Base-by-base conservation (phyloP, 2,113 vertebrate genomes). In the Cyphomyrus plagiostoma region DNA sequence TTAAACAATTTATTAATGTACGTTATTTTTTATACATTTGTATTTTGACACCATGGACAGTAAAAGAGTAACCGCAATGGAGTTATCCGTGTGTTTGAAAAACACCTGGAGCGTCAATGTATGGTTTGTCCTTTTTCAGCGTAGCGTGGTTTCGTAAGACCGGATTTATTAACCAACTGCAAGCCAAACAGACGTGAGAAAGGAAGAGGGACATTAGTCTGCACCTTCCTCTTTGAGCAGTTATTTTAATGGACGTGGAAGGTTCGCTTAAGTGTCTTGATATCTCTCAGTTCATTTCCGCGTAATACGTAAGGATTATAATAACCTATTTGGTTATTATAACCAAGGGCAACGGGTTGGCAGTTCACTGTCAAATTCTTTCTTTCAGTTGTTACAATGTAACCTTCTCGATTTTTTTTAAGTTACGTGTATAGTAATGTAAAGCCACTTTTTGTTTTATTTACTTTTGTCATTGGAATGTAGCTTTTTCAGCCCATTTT, bases 101-200 rank as follows among this genome's bases (percentile, higher is more conserved):
- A 80, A 42, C 35, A 42, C 35, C 35, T 42, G 74, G 4, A 39
- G 74, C 74, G 85, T 52, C 19, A 39, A 58, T 39, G 7, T 87
- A 56, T 21, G 30, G 52, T 26, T 70, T 70, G 62, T 6, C 53
- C 52, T 23, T 56, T 87, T 42, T 56, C 42, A 50, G 62, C 42
- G 21, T 8, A 17, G 46, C 35, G 17, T 39, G 48, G 35, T 89
- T 53, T 53, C 88, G 70, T 49, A 89, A 89, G 46, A 89, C 88
- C 88, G 88, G 88, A 82, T 89, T 80, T 89, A 74, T 89, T 82
- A 19, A 89, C 88, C 48, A 89, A 89, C 88, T 53, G 88, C 46
- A 89, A 30, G 13, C 11, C 19, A 82, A 13, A 80, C 30, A 19
- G 77, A 46, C 15, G 48, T 50, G 66, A 35, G 21, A 50, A 89